Conservation (phyloP, 2,797 vertebrate species). For the Buphagus erythrorhynchus region DNA sequence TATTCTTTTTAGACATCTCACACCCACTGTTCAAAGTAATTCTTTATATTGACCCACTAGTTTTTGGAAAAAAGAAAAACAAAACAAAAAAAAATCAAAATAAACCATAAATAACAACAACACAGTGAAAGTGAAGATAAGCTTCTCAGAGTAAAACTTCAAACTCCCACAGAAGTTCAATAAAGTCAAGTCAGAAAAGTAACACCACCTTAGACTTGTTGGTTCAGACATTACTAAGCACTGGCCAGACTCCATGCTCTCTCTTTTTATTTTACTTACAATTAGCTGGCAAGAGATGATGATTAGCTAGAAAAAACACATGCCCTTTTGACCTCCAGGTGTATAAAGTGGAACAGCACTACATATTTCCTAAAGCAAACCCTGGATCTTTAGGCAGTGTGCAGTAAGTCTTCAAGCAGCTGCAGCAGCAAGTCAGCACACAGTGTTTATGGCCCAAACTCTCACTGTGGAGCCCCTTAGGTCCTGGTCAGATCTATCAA, state of each 20-base stretch:
- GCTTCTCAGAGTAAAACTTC: neutral
- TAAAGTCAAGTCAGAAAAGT: neutral
- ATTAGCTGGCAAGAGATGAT: neutral
- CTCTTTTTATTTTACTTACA: slow-evolving; percentile 13
- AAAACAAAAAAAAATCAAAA: neutral
- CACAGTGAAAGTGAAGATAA: neutral
- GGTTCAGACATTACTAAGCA: neutral
- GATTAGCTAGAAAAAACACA: neutral
- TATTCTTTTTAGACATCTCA: neutral
- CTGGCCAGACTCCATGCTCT: neutral
- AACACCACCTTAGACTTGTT: neutral
- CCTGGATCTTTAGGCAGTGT: neutral
- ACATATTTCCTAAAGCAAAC: neutral
- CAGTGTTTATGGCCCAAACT: neutral
- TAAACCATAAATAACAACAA: neutral
- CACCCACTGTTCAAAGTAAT: neutral
- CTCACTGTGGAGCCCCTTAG: fast-evolving
- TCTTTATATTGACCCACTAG: neutral
- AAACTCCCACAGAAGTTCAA: neutral
- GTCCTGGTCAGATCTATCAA: neutral
- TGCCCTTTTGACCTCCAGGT: neutral
- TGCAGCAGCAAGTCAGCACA: fast-evolving
- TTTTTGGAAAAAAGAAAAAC: neutral
- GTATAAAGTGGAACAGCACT: neutral
- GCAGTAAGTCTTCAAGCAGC: neutral